Base-by-base conservation (phyloP, 2,113 vertebrate species). In the Ariopsis seemanni region DNA sequence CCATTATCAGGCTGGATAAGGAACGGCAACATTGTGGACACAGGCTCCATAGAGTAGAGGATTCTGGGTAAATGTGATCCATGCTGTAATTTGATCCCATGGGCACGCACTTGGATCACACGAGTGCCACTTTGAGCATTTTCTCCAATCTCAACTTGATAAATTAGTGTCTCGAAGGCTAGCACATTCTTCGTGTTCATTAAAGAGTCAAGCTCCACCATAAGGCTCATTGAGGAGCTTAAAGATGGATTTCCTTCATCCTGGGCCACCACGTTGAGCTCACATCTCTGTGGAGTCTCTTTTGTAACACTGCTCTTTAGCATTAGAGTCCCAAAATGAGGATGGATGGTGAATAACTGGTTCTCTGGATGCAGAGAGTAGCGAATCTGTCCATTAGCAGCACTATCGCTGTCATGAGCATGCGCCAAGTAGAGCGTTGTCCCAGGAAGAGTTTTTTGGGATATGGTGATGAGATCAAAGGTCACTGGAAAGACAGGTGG, bases 61-160 rank as follows among this genome's bases (percentile, higher is more conserved):
- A 58, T 89, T 0, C 9, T 60, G 60, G 82, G 87, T 89, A 53
- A 67, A 65, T 22, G 72, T 22, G 62, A 85, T 65, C 52, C 55
- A 9, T 86, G 88, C 0, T 83, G 90, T 0, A 83, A 65, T 72
- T 90, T 90, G 2, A 89, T 83, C 0, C 81, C 85, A 69, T 93
- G 91, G 0, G 97, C 96, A 86, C 92, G 95, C 48, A 96, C 92
- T 85, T 97, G 97, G 85, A 99, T 93, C 22, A 99, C 90, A 14
- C 58, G 92, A 0, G 94, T 92, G 57, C 92, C 92, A n/a, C 87
- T 92, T 0, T 93, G 83, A 53, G 95, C 92, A 27, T 90, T 92
- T 92, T 99, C 98, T 10, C 96, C 96, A 0, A 98, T 94, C 92
- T 98, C 97, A 88, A 95, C 95, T 88, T 96, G 96, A 90, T 99